Evolutionary conservation across 30 jellyfish, hydroid and myxozoan genomes (phyloP).

Genomic region (Catostylus mosaicus): DNA sequence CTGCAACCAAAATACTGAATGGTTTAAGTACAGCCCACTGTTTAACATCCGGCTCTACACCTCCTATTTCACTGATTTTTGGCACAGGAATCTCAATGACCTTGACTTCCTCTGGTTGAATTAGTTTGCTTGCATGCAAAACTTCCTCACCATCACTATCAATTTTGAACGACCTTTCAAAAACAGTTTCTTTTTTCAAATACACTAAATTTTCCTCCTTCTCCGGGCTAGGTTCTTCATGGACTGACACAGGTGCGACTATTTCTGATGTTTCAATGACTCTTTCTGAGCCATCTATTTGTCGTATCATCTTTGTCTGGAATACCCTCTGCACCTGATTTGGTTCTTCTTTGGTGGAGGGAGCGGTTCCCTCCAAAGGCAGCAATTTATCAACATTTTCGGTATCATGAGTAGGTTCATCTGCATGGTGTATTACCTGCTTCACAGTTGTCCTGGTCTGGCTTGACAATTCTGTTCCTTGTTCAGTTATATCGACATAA

Average conservation of each 20-base stretch:
- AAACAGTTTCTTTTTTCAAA: conserved; percentile 46
- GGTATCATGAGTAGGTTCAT: neutral
- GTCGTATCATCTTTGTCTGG: neutral
- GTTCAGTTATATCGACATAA: neutral
- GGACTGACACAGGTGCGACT: neutral
- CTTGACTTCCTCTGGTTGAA: conserved; percentile 3
- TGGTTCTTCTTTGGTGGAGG: neutral
- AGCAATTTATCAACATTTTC: neutral
- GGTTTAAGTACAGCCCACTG: conserved; percentile 2
- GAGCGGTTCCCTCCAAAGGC: neutral
- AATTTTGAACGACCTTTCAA: conserved; percentile 53
- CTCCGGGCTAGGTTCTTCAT: neutral
- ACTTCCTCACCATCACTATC: conserved; percentile 79
- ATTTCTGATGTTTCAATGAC: conserved; percentile 7
- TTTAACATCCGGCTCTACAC: neutral
- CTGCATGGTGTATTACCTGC: neutral
- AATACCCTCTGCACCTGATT: neutral
- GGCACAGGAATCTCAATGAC: neutral
- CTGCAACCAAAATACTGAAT: conserved; percentile 13
- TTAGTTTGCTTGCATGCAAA: conserved; percentile 19
- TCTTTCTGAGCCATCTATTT: conserved; percentile 34
- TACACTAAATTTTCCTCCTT: neutral
- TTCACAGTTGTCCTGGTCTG: neutral
- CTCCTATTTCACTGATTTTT: neutral
- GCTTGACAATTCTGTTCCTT: neutral